These are phyloP conservation scores for Lamprotornis superbus DNA, from an alignment of 2,113 vertebrate genomes.

Conservation along the genomic window DNA sequence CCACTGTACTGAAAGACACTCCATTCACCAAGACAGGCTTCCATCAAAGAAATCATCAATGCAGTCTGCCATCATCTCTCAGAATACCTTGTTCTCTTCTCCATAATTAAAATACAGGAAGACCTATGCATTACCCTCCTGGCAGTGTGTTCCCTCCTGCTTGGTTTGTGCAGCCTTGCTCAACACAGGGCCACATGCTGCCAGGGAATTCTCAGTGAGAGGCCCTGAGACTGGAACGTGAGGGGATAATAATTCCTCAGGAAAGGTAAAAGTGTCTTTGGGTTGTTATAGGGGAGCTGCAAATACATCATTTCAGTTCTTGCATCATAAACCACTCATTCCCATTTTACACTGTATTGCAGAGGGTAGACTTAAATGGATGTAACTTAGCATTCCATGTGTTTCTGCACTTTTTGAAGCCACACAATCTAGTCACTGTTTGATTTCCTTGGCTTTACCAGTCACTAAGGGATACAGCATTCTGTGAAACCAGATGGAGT, in stretches of 20 bases:
- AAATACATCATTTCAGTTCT: background rate
- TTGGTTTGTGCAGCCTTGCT: background rate
- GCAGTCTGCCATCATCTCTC: constrained; percentile 22
- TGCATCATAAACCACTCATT: background rate
- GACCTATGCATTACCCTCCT: background rate
- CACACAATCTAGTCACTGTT: background rate
- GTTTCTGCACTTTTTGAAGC: background rate
- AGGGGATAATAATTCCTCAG: background rate
- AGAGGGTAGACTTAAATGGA: background rate
- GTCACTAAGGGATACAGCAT: background rate
- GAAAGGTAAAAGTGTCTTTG: background rate
- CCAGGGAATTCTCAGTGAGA: background rate
- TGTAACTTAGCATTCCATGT: background rate
- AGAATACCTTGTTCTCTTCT: constrained; percentile 6
- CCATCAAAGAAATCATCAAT: constrained; percentile 33
- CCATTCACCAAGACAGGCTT: constrained; percentile 38
- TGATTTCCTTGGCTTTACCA: constrained; percentile 23
- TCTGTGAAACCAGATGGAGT: constrained; percentile 31
- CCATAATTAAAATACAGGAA: constrained; percentile 6
- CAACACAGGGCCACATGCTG: background rate
- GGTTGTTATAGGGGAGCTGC: background rate
- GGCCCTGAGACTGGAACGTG: background rate
- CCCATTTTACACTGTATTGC: background rate
- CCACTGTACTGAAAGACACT: background rate
- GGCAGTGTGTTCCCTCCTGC: background rate